Evolutionary conservation across 2,888 invertebrate genomes (phyloP), one percentile per base, ranked within the genome.

Genomic region (Drosophila mulleri): DNA sequence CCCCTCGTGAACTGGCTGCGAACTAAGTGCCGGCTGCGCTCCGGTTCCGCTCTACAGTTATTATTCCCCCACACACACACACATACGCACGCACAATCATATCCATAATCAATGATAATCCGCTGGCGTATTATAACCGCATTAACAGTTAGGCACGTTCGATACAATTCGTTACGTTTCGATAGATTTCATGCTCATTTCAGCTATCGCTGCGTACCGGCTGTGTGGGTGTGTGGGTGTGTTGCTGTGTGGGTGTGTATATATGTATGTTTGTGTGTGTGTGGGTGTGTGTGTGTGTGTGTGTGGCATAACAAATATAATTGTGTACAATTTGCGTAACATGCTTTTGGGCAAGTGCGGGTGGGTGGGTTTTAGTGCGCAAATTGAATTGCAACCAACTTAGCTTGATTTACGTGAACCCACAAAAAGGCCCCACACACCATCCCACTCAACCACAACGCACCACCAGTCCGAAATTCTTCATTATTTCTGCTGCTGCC

Each of bases 101-200:
- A 80, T 77, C 78, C 77, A 88, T 86, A 87, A 87, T 88, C 88
- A 87, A 88, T 87, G 87, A 86, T 87, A 87, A 87, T 88, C 88
- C 88, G 80, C 68, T 78, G 84, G 84, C 88, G 88, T 88, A 86
- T 88, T 88, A 87, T 86, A 87, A 87, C 88, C 87, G 80, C 88
- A 87, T 87, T 87, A 87, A 86, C 87, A 88, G 84, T 86, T 87
- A 88, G 86, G 83, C 86, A 86, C 86, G 86, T 86, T 81, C 87
- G 80, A 75, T 82, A 80, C 80, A 86, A 82, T 86, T 85, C 86
- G 86, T 86, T 88, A 81, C 87, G 87, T 86, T 78, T 78, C 82
- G 70, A 82, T 86, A 87, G 84, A 84, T 87, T 84, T 82, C 84
- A 76, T 83, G 84, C 82, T 78, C 80, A 80, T 84, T 84, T 87